These are phyloP conservation scores for Nanorana parkeri DNA, from an alignment of 2,113 vertebrate genomes.

Conservation along the genomic window DNA sequence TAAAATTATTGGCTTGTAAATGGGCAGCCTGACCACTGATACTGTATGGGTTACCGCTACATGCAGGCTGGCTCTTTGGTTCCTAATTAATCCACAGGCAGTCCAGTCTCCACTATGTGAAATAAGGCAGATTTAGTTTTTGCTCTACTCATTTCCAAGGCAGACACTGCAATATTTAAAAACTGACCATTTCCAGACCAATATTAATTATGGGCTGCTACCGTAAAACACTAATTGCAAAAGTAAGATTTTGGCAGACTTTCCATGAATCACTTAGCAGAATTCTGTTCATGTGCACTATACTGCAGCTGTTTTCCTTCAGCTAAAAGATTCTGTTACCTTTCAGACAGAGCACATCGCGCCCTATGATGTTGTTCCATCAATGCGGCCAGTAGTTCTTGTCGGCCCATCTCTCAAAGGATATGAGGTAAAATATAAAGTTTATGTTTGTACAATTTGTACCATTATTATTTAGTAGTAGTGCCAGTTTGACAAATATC, in stretches of 20 bases:
- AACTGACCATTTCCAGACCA: not conserved
- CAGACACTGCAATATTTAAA: not conserved
- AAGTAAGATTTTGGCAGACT: conserved; percentile 14
- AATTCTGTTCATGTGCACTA: conserved; percentile 1
- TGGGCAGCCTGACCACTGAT: no score
- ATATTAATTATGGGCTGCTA: conserved; percentile 16
- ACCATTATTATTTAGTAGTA: no score
- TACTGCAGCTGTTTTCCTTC: not conserved
- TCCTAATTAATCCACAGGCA: no score
- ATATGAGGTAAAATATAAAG: conserved; percentile 82
- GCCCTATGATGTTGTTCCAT: conserved; percentile 94
- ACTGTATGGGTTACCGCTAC: no score
- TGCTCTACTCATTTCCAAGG: not conserved
- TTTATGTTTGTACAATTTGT: no score
- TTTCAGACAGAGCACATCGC: conserved; percentile 86
- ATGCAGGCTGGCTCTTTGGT: no score
- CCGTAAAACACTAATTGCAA: conserved; percentile 10
- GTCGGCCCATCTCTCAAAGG: conserved; percentile 95
- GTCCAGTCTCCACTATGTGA: no score
- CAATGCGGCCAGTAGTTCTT: conserved; percentile 95
- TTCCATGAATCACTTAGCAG: conserved; percentile 12
- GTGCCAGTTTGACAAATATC: no score
- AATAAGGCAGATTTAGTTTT: not conserved
- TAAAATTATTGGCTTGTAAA: no score
- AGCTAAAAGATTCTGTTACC: conserved; percentile 56